Conservation (phyloP, 1,140 invertebrate species). For the Drosophila pseudoobscura region DNA sequence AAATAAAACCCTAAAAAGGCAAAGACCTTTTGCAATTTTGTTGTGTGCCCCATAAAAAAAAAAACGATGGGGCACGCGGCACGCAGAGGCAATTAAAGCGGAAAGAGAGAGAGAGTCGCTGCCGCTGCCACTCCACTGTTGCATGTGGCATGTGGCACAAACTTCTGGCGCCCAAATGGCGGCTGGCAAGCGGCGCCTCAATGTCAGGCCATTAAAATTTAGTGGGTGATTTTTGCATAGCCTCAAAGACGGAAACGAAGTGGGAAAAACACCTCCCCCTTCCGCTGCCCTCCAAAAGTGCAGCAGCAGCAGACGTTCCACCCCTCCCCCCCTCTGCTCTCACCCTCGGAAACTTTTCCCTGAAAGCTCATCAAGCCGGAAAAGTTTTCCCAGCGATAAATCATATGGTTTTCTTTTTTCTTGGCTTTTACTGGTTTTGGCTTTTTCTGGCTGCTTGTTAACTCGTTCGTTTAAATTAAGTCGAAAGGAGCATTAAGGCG, state of each 20-base stretch:
- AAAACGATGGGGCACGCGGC: constrained; percentile 31
- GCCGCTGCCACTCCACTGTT: constrained; percentile 24
- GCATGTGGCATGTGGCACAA: constrained; percentile 65
- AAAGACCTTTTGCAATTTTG: constrained; percentile 36
- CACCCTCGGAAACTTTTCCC: constrained; percentile 20
- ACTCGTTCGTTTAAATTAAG: constrained; percentile 77
- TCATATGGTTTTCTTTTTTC: constrained; percentile 43
- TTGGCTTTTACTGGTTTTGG: too few species aligned
- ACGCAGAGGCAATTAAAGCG: constrained; percentile 70
- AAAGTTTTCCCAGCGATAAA: constrained; percentile 67
- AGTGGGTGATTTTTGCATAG: constrained; percentile 68
- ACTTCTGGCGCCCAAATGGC: constrained; percentile 74
- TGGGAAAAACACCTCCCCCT: background rate
- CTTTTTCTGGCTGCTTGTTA: constrained; percentile 59
- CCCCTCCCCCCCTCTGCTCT: constrained; percentile 14
- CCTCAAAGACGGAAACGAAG: constrained; percentile 33
- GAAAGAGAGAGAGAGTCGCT: constrained; percentile 2
- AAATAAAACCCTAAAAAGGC: constrained; percentile 2
- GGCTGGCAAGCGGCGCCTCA: constrained; percentile 67
- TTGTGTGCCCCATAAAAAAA: constrained; percentile 56
- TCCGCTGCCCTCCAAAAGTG: background rate
- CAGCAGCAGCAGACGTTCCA: constrained; percentile 46
- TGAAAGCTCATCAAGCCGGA: constrained; percentile 52
- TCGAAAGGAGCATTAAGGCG: constrained; percentile 57
- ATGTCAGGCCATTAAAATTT: constrained; percentile 78